These are phyloP conservation scores for Drosophila ercepeae DNA, from an alignment of 1,140 invertebrate genomes.

Conservation along the genomic window DNA sequence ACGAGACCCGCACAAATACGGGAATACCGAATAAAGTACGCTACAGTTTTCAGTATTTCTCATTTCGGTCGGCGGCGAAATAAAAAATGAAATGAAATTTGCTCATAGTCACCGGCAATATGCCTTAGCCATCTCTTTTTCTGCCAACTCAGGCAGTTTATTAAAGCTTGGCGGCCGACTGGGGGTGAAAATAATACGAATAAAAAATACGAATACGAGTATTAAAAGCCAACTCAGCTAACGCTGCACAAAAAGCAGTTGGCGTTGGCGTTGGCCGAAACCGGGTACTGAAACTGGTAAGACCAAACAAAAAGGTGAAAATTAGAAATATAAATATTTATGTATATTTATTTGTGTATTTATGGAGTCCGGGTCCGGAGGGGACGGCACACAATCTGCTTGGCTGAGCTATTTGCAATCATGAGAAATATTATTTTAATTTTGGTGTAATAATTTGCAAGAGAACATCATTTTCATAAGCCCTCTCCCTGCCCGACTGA, in stretches of 20 bases:
- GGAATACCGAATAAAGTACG: slow-evolving; percentile 14
- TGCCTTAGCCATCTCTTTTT: slow-evolving; percentile 57
- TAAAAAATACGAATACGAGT: slow-evolving; percentile 9
- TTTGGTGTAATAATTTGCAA: slow-evolving; percentile 65
- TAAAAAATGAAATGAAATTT: slow-evolving; percentile 44
- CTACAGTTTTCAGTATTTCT: slow-evolving; percentile 48
- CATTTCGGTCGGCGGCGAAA: slow-evolving; percentile 32
- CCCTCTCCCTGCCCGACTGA: neutral
- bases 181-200: slow-evolving; percentile 49
- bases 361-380: slow-evolving; percentile 2
- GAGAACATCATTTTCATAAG: slow-evolving; percentile 64
- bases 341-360: slow-evolving; percentile 7
- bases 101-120: slow-evolving; percentile 50
- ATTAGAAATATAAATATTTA: slow-evolving; percentile 63
- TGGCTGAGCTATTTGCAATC: slow-evolving; percentile 73
- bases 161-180: slow-evolving; percentile 36
- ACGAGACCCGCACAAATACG: slow-evolving; percentile 3
- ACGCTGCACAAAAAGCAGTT: slow-evolving; percentile 52
- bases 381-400: slow-evolving; percentile 34
- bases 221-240: slow-evolving; percentile 46
- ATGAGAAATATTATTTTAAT: slow-evolving; percentile 80
- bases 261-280: slow-evolving; percentile 7
- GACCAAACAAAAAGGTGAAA: slow-evolving; percentile 68
- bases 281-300: slow-evolving; percentile 18
- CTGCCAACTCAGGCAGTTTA: slow-evolving; percentile 67